Evolutionary conservation across 2,888 invertebrate genomes (phyloP), one percentile per base, ranked within the genome.

Genomic region (Lasioglossum oenotherae): DNA sequence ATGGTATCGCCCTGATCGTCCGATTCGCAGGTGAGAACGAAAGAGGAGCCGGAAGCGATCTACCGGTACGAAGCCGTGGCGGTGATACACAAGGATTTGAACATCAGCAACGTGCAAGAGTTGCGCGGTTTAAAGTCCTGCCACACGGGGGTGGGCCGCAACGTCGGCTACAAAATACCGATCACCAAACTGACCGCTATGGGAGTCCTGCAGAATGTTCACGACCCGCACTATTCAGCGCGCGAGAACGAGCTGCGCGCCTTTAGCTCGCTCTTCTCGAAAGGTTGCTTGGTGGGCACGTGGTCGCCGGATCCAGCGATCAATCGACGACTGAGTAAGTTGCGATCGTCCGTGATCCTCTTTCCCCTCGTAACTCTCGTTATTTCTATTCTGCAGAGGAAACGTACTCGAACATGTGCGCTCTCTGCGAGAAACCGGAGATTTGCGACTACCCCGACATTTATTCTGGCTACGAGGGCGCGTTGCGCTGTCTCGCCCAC

Each of bases 111-210:
- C 80, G 95, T 98, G 80, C 96, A 97, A 89, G 97, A 97, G 78
- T 95, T 99, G 79, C 96, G 96, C 88, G 98, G 98, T 0, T 96
- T 97, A 75, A 98, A 97, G 92, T 98, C 98, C 0, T 99, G 98
- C 92, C 98, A 98, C 94, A 98, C 98, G 4, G 98, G 98, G 19
- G 97, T 98, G 85, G 98, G 98, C 80, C 97, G 98, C 87, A 98
- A 98, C 92, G 98, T 98, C 12, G 98, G 98, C 41, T 99, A 98
- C 96, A 98, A 98, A 96, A 97, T 97, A 80, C 97, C 97, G 0
- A 95, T 97, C 19, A 97, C 97, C 0, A 97, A 97, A 96, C 95
- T 99, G 91, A 97, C 98, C 95, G 97, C 97, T 86, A 96, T 97
- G 92, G 96, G 97, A 38, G 95, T 97, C 27, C 96, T 98, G 93